phyloP scores from a whole-genome alignment of 1,140 invertebrate species.

The Drosophila teissieri region DNA sequence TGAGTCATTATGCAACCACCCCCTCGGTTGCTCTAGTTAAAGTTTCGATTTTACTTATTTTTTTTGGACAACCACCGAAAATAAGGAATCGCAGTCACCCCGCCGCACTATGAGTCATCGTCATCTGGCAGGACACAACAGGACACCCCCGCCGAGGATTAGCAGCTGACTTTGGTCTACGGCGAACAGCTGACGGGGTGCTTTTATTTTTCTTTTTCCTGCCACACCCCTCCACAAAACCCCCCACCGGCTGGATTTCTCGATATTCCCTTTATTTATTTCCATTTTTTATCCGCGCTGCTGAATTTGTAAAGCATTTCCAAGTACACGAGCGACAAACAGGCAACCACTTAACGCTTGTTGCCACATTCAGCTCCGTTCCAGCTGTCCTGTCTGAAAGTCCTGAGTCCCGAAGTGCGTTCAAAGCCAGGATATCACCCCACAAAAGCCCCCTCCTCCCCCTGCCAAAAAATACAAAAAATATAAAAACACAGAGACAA shows the following conservation, averaged over 20 bases:
- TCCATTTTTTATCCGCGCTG: conserved; percentile 50
- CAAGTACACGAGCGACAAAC: conserved; percentile 71
- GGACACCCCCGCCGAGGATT: conserved; percentile 23
- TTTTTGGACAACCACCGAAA: conserved; percentile 27
- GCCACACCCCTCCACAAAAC: background rate
- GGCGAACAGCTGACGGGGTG: conserved; percentile 25
- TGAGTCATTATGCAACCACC: conserved; percentile 44
- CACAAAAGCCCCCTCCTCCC: background rate
- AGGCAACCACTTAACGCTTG: conserved; percentile 75
- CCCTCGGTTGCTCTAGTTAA: conserved; percentile 33
- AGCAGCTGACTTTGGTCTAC: conserved; percentile 34
- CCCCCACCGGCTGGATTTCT: background rate
- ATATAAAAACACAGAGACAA: conserved; percentile 49
- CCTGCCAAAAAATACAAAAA: conserved; percentile 1
- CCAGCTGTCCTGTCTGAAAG: conserved; percentile 53
- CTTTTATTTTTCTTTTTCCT: background rate
- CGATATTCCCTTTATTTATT: conserved; percentile 28
- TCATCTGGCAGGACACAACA: conserved; percentile 4
- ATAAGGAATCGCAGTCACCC: conserved; percentile 22
- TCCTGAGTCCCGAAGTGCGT: conserved; percentile 59
- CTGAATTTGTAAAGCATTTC: conserved; percentile 76
- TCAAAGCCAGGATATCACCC: conserved; percentile 22
- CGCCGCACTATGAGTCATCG: conserved; percentile 28
- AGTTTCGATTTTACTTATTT: conserved; percentile 48
- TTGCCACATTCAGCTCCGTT: conserved; percentile 74